Conservation (phyloP, 2,888 invertebrate species). For the Sminthurides aquaticus region DNA sequence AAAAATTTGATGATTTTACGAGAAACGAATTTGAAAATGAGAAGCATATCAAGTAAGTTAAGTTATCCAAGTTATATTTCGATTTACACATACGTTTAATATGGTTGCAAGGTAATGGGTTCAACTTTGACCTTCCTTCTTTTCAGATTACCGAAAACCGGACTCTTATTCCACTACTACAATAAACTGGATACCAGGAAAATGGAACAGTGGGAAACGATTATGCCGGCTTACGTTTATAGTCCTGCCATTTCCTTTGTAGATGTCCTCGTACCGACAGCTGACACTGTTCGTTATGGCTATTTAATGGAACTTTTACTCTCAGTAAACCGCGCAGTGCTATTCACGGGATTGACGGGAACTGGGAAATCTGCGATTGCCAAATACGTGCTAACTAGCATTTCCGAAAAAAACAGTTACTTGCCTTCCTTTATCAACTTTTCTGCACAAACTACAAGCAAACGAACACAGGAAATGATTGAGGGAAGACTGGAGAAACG, state of each 20-base stretch:
- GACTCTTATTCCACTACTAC: slow-evolving; percentile 67
- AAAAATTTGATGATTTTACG: slow-evolving; percentile 62
- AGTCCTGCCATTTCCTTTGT: slow-evolving; percentile 67
- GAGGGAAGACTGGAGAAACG: slow-evolving; percentile 77
- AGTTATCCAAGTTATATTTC: slow-evolving; percentile 11
- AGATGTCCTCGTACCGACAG: slow-evolving; percentile 81
- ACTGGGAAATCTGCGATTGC: slow-evolving; percentile 85
- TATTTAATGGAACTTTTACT: slow-evolving; percentile 70
- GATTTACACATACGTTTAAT: no score
- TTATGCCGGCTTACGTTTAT: slow-evolving; percentile 67
- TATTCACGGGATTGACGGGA: slow-evolving; percentile 85
- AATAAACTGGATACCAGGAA: slow-evolving; percentile 62
- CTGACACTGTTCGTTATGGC: slow-evolving; percentile 81
- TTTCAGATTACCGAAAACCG: slow-evolving; percentile 60
- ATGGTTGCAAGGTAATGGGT: no score
- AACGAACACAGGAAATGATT: slow-evolving; percentile 72
- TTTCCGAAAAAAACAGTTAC: slow-evolving; percentile 56
- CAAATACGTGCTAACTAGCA: slow-evolving; percentile 61
- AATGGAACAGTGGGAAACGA: slow-evolving; percentile 70
- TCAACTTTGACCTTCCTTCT: no score
- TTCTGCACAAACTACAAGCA: slow-evolving; percentile 83
- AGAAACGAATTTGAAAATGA: slow-evolving; percentile 63
- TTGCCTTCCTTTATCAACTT: slow-evolving; percentile 76
- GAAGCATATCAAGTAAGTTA: slow-evolving; percentile 56
- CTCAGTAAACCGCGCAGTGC: slow-evolving; percentile 64